Evolutionary conservation across 2,113 vertebrate species (phyloP), one percentile per base, ranked within the genome.

Genomic region (Paraplagusia blochii): DNA sequence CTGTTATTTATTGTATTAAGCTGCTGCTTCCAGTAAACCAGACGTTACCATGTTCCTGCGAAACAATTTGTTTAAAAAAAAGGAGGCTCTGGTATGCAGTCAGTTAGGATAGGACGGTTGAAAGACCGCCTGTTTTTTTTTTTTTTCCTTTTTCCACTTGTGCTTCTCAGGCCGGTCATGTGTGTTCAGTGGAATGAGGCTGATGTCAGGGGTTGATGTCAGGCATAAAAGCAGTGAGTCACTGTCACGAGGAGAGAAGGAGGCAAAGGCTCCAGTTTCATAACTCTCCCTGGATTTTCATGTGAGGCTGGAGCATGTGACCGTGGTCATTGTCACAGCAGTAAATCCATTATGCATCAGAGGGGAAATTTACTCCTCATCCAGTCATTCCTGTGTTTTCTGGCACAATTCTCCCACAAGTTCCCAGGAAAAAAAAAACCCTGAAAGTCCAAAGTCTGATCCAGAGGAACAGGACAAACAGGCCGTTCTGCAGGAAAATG

Each of bases 121-220:
- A 29, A 29, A 29, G 22, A 6, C 22, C 2, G 22, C 22, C 22
- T 29, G 22, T 6, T 29, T 29, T 29, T 29, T 29, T 29, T 29
- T 29, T 29, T 29, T 6, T 29, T 29, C 22, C 22, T 6, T 29
- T 29, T 29, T 6, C 22, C 22, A 29, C 22, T n/a, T n/a, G n/a
- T n/a, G n/a, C n/a, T 29, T 29, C 22, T 29, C 56, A 44, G 4
- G 3, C 47, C 69, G 61, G 55, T 82, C 74, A 61, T 72, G 66
- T 76, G 50, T 38, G 39, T 35, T 43, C 59, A 63, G 57, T 60
- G 77, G 66, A 55, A 39, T 60, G 59, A 54, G 2, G 1, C 34
- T 82, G 82, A 85, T 65, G 79, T 88, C 74, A 85, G 51, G 11
- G 45, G 42, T 33, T 81, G 59, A 74, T 72, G 74, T 44, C 75